A percentile compares a stretch with the other conserved stretches of the same genome.
These are phyloP conservation scores for Eristalinus aeneus DNA, from an alignment of 2,888 invertebrate species.

Conservation along the genomic window DNA sequence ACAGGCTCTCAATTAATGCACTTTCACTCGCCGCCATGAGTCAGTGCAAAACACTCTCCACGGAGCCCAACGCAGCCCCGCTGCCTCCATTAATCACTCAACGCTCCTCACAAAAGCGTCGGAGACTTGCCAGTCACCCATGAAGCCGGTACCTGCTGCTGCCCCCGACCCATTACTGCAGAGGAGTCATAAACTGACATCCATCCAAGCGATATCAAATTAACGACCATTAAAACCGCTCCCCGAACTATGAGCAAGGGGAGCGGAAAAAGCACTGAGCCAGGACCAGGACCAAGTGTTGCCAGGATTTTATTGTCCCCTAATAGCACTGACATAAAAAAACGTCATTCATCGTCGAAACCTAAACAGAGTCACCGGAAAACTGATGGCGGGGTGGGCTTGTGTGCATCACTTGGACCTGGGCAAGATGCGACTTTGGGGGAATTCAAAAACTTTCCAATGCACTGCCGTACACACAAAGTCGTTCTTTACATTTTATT, in stretches of 20 bases:
- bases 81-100: conserved; percentile 45
- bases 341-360: conserved; percentile 22
- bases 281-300: background rate
- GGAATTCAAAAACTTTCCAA: conserved; percentile 30
- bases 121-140: background rate
- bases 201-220: conserved; percentile 29
- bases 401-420: background rate
- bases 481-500: conserved; percentile 42
- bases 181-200: conserved; percentile 17
- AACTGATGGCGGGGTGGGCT: background rate
- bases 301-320: conserved; percentile 23
- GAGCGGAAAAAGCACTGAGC: background rate
- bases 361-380: background rate
- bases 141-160: background rate
- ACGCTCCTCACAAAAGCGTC: conserved; percentile 31
- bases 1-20: conserved; percentile 61
- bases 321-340: conserved; percentile 32
- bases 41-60: conserved; percentile 33
- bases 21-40: conserved; percentile 44
- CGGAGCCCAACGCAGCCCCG: background rate
- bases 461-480: conserved; percentile 5
- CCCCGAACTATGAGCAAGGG: background rate
- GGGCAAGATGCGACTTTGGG: conserved; percentile 1
- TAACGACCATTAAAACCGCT: conserved; percentile 23
- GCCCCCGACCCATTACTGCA: background rate